Conservation (phyloP, 64 coral and sea anemone species). For the Orbicella faveolata region DNA sequence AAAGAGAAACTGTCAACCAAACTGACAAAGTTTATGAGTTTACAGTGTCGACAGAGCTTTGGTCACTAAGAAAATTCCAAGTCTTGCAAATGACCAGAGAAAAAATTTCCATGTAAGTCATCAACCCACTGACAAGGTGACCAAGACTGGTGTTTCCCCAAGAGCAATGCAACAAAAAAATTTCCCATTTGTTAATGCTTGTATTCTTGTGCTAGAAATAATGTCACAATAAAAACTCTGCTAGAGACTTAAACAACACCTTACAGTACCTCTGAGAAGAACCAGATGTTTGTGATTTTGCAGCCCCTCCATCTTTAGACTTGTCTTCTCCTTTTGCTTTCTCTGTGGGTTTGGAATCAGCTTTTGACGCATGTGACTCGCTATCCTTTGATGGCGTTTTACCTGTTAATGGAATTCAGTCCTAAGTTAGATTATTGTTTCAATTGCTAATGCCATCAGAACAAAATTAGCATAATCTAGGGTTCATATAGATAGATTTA, state of each 20-base stretch:
- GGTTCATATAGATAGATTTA: background rate
- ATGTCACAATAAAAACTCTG: no score
- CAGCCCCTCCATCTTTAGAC: slow-evolving; percentile 29
- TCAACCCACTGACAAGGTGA: background rate
- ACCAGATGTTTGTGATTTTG: slow-evolving; percentile 3
- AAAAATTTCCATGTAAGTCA: background rate
- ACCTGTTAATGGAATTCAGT: background rate
- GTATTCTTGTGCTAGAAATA: no score
- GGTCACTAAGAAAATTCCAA: no score
- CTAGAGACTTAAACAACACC: background rate
- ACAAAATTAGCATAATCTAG: background rate
- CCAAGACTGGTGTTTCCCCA: no score
- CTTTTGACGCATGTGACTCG: slow-evolving; percentile 13
- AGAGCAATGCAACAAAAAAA: no score
- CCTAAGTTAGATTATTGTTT: background rate
- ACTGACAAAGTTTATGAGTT: no score
- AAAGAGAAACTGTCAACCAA: no score
- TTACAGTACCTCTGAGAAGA: background rate
- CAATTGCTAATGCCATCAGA: background rate
- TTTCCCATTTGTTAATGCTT: no score
- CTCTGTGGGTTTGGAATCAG: slow-evolving; percentile 13
- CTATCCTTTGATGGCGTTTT: slow-evolving; percentile 22
- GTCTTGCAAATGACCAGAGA: background rate
- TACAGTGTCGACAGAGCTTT: background rate
- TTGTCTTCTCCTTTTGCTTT: slow-evolving; percentile 61